Evolutionary conservation across 1,140 invertebrate species (phyloP), one percentile per base, ranked within the genome.

Genomic region (Pollicipes pollicipes): DNA sequence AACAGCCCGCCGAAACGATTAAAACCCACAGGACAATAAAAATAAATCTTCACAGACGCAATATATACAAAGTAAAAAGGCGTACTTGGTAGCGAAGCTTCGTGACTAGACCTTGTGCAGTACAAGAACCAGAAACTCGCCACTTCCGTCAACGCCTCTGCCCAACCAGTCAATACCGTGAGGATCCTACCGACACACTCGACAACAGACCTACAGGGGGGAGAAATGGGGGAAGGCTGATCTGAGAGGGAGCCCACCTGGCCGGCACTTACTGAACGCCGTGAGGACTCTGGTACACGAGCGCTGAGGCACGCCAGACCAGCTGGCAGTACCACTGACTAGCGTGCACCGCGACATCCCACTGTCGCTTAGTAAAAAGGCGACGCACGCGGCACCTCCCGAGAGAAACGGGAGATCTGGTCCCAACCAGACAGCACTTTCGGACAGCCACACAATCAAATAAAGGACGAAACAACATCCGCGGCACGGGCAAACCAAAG

Each of bases 41-140:
- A 58, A 58, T 58, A 58, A 58, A 58, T 58, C 45, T 58, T 58
- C 45, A 58, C 45, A 58, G 45, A 58, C 45, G 45, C 45, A 24
- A 58, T 58, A 58, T 58, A 58, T 58, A 58, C 45, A 58, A 58
- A 21, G 45, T 58, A 58, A 58, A 58, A 58, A 58, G 45, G 45
- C 45, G 45, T 21, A 58, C 45, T 10, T 58, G 45, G 32, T 58
- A 21, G 45, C 45, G 21, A 58, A 58, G 45, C 24, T 58, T 21
- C 45, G 13, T 58, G 45, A 58, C 45, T 58, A 58, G 45, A 58
- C 10, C 45, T 58, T 58, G 45, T 21, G 45, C 45, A 21, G 3
- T 21, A 58, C 45, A 58, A 58, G 45, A 58, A 58, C 45, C 45
- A 58, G 45, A 58, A 58, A 58, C 45, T 58, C 21, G 45, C 45